These are phyloP conservation scores for Tyria jacobaeae DNA, from an alignment of 2,888 invertebrate genomes.

Conservation along the genomic window DNA sequence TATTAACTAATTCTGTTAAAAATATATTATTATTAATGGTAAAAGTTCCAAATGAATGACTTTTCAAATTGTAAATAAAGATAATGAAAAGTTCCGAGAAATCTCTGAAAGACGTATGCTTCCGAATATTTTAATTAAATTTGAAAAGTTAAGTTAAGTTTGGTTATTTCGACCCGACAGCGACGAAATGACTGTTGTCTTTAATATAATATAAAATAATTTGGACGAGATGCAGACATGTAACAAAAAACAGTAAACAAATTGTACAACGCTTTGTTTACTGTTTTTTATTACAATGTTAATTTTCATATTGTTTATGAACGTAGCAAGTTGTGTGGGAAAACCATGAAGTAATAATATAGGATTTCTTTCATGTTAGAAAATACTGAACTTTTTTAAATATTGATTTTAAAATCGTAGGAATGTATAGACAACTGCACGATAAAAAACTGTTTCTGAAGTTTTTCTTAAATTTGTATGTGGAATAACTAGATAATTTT, in stretches of 20 bases:
- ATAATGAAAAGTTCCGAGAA: not conserved
- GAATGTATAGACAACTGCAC: too few relatives aligned
- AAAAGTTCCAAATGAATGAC: not conserved
- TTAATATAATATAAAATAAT: not conserved
- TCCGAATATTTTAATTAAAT: too few relatives aligned
- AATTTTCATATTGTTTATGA: not conserved
- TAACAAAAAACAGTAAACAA: too few relatives aligned
- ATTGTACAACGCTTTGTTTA: too few relatives aligned
- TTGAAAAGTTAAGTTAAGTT: not conserved
- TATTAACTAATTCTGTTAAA: not conserved
- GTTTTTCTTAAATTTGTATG: too few relatives aligned
- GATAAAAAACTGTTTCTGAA: too few relatives aligned
- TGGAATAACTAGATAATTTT: not conserved
- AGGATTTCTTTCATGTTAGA: too few relatives aligned
- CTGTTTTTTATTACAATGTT: not conserved
- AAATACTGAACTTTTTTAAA: too few relatives aligned
- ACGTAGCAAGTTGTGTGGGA: too few relatives aligned
- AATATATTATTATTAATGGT: not conserved
- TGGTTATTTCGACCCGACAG: not conserved
- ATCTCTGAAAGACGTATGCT: too few relatives aligned
- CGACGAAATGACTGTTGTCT: not conserved
- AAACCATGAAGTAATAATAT: too few relatives aligned
- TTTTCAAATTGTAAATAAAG: conserved; percentile 1
- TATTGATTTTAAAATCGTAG: too few relatives aligned
- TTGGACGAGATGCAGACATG: not conserved